Evolutionary conservation across 92 coral and sea anemone genomes (phyloP).

Genomic region (Diadumene lineata): DNA sequence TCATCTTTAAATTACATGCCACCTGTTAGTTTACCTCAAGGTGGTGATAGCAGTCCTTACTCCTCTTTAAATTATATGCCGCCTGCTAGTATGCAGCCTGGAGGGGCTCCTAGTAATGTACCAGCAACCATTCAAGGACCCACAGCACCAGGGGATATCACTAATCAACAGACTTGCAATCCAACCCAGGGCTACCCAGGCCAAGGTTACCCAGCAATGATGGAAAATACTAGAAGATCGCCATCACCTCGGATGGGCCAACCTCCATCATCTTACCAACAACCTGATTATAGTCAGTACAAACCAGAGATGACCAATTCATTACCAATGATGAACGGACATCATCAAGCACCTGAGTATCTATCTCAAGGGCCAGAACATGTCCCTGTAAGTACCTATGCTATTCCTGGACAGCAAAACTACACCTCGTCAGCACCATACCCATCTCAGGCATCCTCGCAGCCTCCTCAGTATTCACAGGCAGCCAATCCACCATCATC

Average conservation of each 20-base stretch:
- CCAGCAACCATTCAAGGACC: constrained; percentile 18
- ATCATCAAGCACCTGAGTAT: constrained; percentile 47
- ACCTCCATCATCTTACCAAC: constrained; percentile 41
- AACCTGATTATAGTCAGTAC: constrained; percentile 38
- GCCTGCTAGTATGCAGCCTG: constrained; percentile 30
- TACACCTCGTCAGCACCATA: constrained; percentile 29
- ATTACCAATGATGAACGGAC: constrained; percentile 51
- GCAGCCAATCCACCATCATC: constrained; percentile 55
- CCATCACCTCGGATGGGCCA: constrained; percentile 34
- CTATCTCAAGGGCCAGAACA: constrained; percentile 34
- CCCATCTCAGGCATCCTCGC: constrained; percentile 16
- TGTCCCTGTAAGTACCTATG: constrained; percentile 11
- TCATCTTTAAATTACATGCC: constrained; percentile 54
- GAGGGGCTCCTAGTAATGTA: constrained; percentile 11
- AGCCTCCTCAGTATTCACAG: constrained; percentile 54
- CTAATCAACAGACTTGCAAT: constrained; percentile 19
- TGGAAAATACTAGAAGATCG: constrained; percentile 9
- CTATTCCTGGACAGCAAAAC: constrained; percentile 22
- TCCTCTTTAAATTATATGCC: constrained; percentile 66
- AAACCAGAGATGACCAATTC: constrained; percentile 50
- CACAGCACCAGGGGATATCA: constrained; percentile 33
- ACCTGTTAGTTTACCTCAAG: constrained; percentile 25
- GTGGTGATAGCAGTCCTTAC: constrained; percentile 68
- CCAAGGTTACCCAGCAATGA: constrained; percentile 20
- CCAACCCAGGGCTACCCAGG: constrained; percentile 40